phyloP scores from a whole-genome alignment of 1,140 invertebrate species.

The Ladona fulva region DNA sequence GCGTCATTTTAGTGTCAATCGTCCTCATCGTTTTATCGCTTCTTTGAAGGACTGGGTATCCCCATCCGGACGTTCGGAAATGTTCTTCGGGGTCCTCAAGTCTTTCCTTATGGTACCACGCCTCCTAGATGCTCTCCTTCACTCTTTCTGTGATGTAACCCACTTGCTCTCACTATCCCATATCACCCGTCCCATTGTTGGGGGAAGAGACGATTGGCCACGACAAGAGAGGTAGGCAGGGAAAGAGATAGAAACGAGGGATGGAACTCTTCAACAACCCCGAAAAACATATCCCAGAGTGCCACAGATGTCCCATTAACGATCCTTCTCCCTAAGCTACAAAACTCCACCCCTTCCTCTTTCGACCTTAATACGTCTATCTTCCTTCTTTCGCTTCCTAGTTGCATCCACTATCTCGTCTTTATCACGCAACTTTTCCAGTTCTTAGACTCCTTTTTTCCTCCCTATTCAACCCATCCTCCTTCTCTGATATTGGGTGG shows the following conservation, averaged over 20 bases:
- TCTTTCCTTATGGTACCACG: no score
- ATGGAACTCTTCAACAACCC: not conserved
- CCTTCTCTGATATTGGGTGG: not conserved
- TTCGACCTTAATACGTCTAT: not conserved
- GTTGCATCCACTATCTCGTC: not conserved
- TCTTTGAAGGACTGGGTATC: no score
- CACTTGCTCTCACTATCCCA: no score
- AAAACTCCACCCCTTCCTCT: not conserved
- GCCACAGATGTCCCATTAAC: constrained; percentile 1
- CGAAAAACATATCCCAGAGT: not conserved
- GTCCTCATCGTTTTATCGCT: no score
- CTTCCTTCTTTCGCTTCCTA: not conserved
- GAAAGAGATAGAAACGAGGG: not conserved
- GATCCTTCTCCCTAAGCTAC: not conserved
- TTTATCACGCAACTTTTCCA: not conserved
- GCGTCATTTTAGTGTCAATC: no score
- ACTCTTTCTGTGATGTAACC: no score
- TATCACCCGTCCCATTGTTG: no score
- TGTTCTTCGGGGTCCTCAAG: no score
- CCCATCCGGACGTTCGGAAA: no score
- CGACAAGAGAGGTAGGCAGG: not conserved
- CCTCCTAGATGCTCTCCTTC: no score
- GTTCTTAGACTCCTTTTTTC: not conserved
- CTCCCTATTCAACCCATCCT: not conserved
- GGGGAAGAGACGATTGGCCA: no score